These are phyloP conservation scores for Stictocephala bisonia DNA, from an alignment of 2,888 invertebrate species.

Conservation along the genomic window DNA sequence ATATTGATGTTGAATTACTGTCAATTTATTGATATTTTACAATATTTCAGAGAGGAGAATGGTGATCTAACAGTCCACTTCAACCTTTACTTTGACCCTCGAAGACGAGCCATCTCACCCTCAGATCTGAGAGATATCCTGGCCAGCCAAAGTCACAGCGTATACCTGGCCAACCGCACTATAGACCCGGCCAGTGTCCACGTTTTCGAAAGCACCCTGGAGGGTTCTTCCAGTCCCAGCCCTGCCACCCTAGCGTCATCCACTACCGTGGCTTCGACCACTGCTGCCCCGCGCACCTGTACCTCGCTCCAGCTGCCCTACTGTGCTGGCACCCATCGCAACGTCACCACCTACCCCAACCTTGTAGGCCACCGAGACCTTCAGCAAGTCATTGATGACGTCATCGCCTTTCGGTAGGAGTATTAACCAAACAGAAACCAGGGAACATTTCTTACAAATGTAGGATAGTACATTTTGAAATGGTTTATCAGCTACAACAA, in stretches of 20 bases:
- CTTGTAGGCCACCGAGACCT: conserved; percentile 74
- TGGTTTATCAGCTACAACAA: no score
- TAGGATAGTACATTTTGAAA: no score
- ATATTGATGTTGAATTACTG: no score
- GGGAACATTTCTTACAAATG: no score
- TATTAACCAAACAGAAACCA: not conserved
- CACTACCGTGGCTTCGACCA: conserved; percentile 64
- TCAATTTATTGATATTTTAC: no score
- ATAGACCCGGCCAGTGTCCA: conserved; percentile 75
- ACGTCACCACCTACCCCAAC: conserved; percentile 87
- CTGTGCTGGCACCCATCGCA: conserved; percentile 78
- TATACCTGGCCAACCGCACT: conserved; percentile 73
- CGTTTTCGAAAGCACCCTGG: conserved; percentile 67
- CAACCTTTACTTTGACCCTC: conserved; percentile 86
- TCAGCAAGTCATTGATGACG: conserved; percentile 77
- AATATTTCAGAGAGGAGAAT: conserved; percentile 70
- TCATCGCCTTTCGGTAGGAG: conserved; percentile 78
- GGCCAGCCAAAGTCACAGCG: conserved; percentile 66
- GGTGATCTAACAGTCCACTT: conserved; percentile 85
- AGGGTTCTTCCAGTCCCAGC: conserved; percentile 27
- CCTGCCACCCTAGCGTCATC: conserved; percentile 45
- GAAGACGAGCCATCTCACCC: conserved; percentile 70
- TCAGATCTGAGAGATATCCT: conserved; percentile 74
- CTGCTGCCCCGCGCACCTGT: conserved; percentile 75
- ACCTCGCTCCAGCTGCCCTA: conserved; percentile 74